Evolutionary conservation across 1,140 invertebrate species (phyloP), one percentile per base, ranked within the genome.

Genomic region (Leptinotarsa undecemlineata): DNA sequence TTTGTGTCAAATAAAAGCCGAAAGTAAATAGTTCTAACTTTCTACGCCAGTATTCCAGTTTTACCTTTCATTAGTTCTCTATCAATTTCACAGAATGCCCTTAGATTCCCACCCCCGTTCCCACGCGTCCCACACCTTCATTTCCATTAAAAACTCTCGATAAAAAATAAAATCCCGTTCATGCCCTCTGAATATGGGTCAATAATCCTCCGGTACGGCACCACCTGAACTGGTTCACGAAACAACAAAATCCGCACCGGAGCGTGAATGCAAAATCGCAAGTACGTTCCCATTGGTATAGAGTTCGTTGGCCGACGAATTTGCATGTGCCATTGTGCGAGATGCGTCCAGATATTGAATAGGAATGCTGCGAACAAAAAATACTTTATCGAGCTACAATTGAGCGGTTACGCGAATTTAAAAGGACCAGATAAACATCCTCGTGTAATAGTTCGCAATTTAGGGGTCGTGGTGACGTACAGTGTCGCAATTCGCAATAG

Each of bases 381-480:
- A 15, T 17, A 4, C 51, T 57, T 57, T 57, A 57, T 57, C 51
- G 51, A 15, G n/a, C 51, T 57, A 57, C 51, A 57, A 57, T 57
- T 57, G 51, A 57, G 51, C 51, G 51, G 51, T 42, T 57, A 57
- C 51, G 51, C 51, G 51, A 57, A 57, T 57, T n/a, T 57, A 57
- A 57, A 57, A 57, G 51, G 51, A 57, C 51, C 51, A 57, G 51
- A 57, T 57, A 57, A 57, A 57, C 51, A 57, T 57, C 51, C 17
- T 57, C 51, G 51, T n/a, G 51, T 19, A 57, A 57, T n/a, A 57
- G 51, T 57, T 57, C 51, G 51, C 51, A 57, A 57, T 57, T 57
- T n/a, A 57, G 17, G 51, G 51, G 51, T 57, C 33, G 33, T 5
- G 11, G 33, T 42, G 33, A 42, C 33, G 33, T 42, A 42, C 33